Percentiles rank a stretch among this genome's conserved stretches.
Conservation (phyloP, 2,888 invertebrate species). For the Nomada fucata region DNA sequence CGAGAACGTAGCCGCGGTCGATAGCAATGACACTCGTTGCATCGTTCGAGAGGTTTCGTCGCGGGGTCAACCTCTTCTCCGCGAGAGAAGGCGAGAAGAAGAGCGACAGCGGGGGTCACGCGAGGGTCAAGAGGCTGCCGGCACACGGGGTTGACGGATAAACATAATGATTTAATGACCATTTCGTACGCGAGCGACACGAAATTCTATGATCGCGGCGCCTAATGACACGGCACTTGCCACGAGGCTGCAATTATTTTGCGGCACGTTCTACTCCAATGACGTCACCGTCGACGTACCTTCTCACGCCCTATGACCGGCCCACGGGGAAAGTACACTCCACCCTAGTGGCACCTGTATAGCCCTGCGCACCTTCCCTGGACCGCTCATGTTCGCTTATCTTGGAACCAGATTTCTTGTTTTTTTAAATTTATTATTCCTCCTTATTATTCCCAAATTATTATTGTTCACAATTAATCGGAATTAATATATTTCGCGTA, state of each 20-base stretch:
- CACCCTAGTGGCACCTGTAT: constrained; percentile 75
- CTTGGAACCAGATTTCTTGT: no score
- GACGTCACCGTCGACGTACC: constrained; percentile 79
- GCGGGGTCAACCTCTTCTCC: constrained; percentile 47
- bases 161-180: constrained; percentile 83
- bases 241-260: constrained; percentile 83
- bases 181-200: constrained; percentile 83
- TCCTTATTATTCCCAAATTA: no score
- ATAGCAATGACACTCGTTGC: constrained; percentile 42
- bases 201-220: constrained; percentile 82
- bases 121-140: constrained; percentile 80
- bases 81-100: constrained; percentile 37
- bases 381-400: not conserved
- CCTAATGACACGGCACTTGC: constrained; percentile 83
- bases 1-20: constrained; percentile 32
- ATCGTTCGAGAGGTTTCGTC: constrained; percentile 35
- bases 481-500: no score
- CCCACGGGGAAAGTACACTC: constrained; percentile 74
- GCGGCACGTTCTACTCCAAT: constrained; percentile 80
- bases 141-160: constrained; percentile 81
- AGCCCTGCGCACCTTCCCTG: not conserved
- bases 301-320: constrained; percentile 83
- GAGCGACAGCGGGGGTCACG: constrained; percentile 45
- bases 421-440: no score
- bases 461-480: no score